These are phyloP conservation scores for Vicugna pacos DNA, from an alignment of 2,113 vertebrate species.

Conservation along the genomic window DNA sequence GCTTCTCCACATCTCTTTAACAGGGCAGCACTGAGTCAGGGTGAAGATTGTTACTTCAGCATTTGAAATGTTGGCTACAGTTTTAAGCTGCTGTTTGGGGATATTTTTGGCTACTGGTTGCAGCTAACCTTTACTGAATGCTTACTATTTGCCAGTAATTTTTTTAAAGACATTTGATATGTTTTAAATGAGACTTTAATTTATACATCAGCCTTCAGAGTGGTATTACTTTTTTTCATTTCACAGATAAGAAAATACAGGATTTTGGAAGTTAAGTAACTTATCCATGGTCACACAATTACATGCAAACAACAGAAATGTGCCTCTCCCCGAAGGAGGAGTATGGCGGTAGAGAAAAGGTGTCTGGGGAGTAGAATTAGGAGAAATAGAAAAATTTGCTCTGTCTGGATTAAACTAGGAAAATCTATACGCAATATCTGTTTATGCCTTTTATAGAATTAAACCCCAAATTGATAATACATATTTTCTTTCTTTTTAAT, in stretches of 20 bases:
- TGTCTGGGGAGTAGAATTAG: not conserved
- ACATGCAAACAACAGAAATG: not conserved
- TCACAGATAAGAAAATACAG: not conserved
- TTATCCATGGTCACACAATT: not conserved
- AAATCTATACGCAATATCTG: not conserved
- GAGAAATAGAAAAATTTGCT: not conserved
- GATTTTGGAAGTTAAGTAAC: not conserved
- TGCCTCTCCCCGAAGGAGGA: not conserved
- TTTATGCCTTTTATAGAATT: not conserved
- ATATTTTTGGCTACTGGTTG: not conserved
- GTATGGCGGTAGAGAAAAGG: accelerated
- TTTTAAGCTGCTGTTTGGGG: not conserved
- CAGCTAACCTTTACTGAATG: not conserved
- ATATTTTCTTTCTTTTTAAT: not conserved
- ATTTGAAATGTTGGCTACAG: not conserved
- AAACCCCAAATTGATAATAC: not conserved
- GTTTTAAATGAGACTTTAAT: slow-evolving; percentile 8
- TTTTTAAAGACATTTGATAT: not conserved
- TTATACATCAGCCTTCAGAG: not conserved
- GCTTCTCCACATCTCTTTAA: not conserved
- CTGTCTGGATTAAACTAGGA: not conserved
- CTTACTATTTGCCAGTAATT: not conserved
- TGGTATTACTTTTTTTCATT: not conserved
- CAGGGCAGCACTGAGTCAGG: not conserved
- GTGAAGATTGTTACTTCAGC: not conserved